These are phyloP conservation scores for Halictus quadricinctus DNA, from an alignment of 2,888 invertebrate genomes.

Conservation along the genomic window DNA sequence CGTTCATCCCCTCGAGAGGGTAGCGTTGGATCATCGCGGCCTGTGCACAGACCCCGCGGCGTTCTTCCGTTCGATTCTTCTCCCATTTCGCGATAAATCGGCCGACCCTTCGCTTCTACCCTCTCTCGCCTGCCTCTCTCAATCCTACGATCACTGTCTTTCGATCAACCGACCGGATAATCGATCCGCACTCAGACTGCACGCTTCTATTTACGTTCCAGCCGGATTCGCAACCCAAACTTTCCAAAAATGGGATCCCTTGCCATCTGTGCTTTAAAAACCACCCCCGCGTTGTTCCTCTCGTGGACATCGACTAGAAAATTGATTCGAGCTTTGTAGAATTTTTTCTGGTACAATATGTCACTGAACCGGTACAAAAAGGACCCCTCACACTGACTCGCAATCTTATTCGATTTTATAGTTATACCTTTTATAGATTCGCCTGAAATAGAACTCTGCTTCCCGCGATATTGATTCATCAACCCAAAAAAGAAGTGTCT, in stretches of 20 bases:
- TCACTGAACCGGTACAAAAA: too few species aligned
- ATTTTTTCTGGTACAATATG: too few species aligned
- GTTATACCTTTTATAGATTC: too few species aligned
- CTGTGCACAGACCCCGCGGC: conserved; percentile 66
- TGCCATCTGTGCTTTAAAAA: not conserved
- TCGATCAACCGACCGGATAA: conserved; percentile 23
- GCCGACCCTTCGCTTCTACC: conserved; percentile 49
- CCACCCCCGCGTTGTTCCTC: not conserved
- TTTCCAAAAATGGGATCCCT: not conserved
- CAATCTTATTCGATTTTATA: not conserved
- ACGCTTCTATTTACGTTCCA: not conserved
- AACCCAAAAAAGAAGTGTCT: too few species aligned
- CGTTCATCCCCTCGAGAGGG: conserved; percentile 25
- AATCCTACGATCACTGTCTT: conserved; percentile 20
- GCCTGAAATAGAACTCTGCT: not conserved
- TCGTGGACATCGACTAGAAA: not conserved
- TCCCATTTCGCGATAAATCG: conserved; percentile 73
- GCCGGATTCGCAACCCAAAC: not conserved
- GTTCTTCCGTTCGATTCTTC: conserved; percentile 74
- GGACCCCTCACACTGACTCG: not conserved
- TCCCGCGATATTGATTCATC: too few species aligned
- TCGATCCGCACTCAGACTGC: not conserved
- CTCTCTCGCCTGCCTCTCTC: not conserved
- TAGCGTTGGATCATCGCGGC: conserved; percentile 67
- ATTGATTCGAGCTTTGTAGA: not conserved